Evolutionary conservation across 2,797 vertebrate genomes (phyloP), one percentile per base, ranked within the genome.

Genomic region (Rhinichthys osculus): DNA sequence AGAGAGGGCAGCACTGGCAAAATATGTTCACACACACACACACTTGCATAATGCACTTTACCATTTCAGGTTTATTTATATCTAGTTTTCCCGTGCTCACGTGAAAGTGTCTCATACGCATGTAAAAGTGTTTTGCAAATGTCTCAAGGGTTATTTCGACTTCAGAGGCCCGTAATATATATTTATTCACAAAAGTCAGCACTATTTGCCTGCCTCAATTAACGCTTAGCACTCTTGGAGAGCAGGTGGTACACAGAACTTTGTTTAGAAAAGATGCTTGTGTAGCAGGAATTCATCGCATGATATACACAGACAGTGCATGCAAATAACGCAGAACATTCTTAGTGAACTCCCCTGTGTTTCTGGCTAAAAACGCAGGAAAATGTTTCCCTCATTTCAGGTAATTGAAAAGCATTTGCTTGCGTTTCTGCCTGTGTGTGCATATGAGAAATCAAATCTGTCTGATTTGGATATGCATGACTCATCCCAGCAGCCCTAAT

Each of bases 401-500:
- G 85, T 87, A 83, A 85, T 74, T 80, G 85, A 62, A 35, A 57
- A 86, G 72, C 69, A 85, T 81, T 87, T 78, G 81, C 57, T 71
- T 52, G 73, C 3, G 50, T 64, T 66, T 57, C 52, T 59, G 81
- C 72, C 40, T 27, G 81, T 81, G 72, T 85, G 83, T 83, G 86
- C 27, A 78, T 80, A 71, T 82, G 66, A 66, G 62, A 86, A 89
- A 88, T 88, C 88, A 88, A 86, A 88, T 88, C 84, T 84, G 78
- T 87, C 83, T 87, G 84, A 88, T 90, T 87, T 90, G 88, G 87
- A 87, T 77, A 86, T 82, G 84, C 86, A 88, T 88, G 86, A 90
- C 76, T 88, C 87, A 90, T 90, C 85, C 69, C 78, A 81, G 69
- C 83, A 84, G 85, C 85, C 73, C 83, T 88, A 90, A 90, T 90